These are phyloP conservation scores for Fragum whitleyi DNA, from an alignment of 2,888 invertebrate species.

Conservation along the genomic window DNA sequence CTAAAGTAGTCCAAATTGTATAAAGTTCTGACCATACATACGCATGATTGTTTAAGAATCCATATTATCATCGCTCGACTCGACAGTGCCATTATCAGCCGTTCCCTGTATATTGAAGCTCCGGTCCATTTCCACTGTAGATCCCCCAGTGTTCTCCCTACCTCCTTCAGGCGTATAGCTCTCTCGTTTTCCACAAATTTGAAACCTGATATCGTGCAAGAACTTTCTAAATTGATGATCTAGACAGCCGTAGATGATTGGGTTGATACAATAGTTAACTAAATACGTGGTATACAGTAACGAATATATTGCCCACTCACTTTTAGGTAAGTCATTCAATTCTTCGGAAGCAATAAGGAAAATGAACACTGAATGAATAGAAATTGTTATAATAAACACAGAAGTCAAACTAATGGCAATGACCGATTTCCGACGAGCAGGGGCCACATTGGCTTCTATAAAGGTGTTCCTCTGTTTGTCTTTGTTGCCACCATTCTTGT, in stretches of 20 bases:
- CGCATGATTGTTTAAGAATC: too few species aligned
- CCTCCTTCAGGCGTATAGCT: neutral
- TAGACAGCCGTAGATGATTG: conserved; percentile 4
- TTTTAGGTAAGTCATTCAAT: neutral
- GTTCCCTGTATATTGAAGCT: neutral
- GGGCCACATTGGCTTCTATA: neutral
- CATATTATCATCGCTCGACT: too few species aligned
- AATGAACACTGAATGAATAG: conserved; percentile 8
- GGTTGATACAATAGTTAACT: conserved; percentile 12
- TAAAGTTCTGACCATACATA: too few species aligned
- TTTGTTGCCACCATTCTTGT: neutral
- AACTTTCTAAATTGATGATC: conserved; percentile 18
- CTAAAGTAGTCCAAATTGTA: too few species aligned
- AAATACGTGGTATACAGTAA: conserved; percentile 8
- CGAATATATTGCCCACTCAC: conserved; percentile 13
- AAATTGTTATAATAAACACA: neutral
- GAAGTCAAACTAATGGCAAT: conserved; percentile 1
- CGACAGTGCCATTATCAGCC: neutral
- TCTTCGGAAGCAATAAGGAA: neutral
- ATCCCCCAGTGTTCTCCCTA: neutral
- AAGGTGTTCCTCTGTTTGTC: neutral
- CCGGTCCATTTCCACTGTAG: neutral
- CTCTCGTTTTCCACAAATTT: neutral
- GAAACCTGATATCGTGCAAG: neutral
- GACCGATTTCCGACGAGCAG: conserved; percentile 9